These are phyloP conservation scores for Bagarius yarrelli DNA, from an alignment of 2,113 vertebrate genomes.

Conservation along the genomic window DNA sequence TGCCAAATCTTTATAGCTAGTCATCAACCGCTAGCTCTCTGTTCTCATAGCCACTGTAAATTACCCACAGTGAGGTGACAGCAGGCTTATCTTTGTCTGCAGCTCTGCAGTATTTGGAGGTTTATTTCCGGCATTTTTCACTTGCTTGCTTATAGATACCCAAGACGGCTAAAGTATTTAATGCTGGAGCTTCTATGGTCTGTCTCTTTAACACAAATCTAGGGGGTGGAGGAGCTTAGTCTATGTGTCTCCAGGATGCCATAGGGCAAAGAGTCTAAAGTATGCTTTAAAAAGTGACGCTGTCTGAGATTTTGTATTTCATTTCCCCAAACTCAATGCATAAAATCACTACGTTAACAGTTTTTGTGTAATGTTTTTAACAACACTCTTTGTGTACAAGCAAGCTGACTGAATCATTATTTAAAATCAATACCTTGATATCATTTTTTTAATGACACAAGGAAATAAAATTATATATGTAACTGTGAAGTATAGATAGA, in stretches of 20 bases:
- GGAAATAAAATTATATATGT: constrained; percentile 16
- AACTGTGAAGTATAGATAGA: neutral
- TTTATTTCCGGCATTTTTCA: constrained; percentile 56
- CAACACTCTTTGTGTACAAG: neutral
- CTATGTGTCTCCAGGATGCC: constrained; percentile 40
- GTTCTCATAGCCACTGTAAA: constrained; percentile 61
- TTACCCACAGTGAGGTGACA: constrained; percentile 54
- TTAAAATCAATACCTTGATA: constrained; percentile 23
- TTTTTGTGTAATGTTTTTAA: constrained; percentile 10
- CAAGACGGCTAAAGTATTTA: constrained; percentile 42
- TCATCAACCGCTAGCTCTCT: constrained; percentile 60
- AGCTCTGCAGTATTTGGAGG: constrained; percentile 59
- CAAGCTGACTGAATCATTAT: neutral
- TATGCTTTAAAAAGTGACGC: neutral
- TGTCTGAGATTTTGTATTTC: constrained; percentile 22
- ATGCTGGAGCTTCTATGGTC: constrained; percentile 1
- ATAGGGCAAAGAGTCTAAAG: constrained; percentile 38
- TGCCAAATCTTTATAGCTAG: constrained; percentile 63
- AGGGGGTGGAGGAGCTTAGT: constrained; percentile 40
- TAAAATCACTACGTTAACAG: neutral
- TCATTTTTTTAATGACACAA: too few species aligned
- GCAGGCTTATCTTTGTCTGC: constrained; percentile 67
- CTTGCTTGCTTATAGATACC: constrained; percentile 53
- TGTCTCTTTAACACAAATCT: constrained; percentile 30
- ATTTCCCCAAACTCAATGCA: constrained; percentile 5